Evolutionary conservation across 2,888 invertebrate genomes (phyloP), one percentile per base, ranked within the genome.

Genomic region (Tuberolachnus salignus): DNA sequence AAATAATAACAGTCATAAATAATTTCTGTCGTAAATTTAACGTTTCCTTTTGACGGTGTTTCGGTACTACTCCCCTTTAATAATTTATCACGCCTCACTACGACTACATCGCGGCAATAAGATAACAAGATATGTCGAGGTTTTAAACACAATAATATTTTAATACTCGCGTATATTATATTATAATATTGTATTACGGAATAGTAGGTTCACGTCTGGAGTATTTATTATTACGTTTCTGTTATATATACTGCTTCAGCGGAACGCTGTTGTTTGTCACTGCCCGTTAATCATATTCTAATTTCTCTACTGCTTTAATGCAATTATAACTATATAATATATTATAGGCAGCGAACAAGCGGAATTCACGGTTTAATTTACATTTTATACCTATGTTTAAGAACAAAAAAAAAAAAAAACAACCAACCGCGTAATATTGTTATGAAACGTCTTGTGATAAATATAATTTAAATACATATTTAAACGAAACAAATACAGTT

Each of bases 201-300:
- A 69, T 69, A 42, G 69, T 69, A 69, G 53, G n/a, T n/a, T 69
- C 53, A 69, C 19, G 53, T 53, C 51, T 53, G 19, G 26, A 69
- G 53, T 34, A 34, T 34, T 34, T 34, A 34, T 34, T 34, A 34
- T 69, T 69, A 69, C 69, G 34, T 69, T 69, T 34, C 53, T 53
- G 69, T 34, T 13, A 34, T 46, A 10, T 4, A 34, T 6, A 6
- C 23, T 34, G 34, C 34, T 4, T 4, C 34, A 34, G 34, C 34
- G 6, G 6, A 34, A 34, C 16, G 3, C 46, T 14, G 66, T 16
- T 42, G 53, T 69, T 34, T 69, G 69, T 69, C 51, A 26, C 26
- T 53, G 53, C 69, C 34, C 19, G 53, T 69, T 69, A 69, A 69
- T 69, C 69, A 69, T 51, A 34, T 69, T 53, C 51, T 34, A 19